Evolutionary conservation across 2,888 invertebrate genomes (phyloP).

Genomic region (Eulithis prunata): DNA sequence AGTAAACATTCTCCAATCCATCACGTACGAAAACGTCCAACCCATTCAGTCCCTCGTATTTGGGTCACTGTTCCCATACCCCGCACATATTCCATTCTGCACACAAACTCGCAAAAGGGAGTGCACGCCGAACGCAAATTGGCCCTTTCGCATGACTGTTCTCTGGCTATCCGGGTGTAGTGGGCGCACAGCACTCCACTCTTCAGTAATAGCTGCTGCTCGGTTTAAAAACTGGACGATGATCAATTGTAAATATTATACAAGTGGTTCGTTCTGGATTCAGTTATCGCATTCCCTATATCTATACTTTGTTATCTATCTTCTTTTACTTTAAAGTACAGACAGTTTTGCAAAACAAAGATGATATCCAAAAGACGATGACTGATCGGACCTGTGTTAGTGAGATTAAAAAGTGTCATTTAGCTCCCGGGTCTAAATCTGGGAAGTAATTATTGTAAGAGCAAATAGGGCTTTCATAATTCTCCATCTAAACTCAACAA

Average conservation of each 20-base stretch:
- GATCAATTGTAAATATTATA: too few species aligned
- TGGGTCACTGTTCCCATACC: conserved; percentile 25
- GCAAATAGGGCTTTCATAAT: conserved; percentile 5
- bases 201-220: conserved; percentile 1
- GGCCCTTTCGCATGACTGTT: conserved; percentile 27
- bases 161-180: conserved; percentile 19
- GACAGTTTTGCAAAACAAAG: too few species aligned
- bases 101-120: conserved; percentile 21
- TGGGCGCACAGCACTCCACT: conserved; percentile 2
- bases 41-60: conserved; percentile 33
- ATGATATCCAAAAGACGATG: too few species aligned
- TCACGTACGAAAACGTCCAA: conserved; percentile 32
- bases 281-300: too few species aligned
- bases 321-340: too few species aligned
- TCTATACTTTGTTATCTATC: too few species aligned
- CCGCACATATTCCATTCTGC: conserved; percentile 21
- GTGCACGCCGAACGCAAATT: conserved; percentile 27
- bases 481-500: conserved; percentile 15
- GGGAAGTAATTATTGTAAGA: background rate
- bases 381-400: too few species aligned
- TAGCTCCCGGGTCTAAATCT: too few species aligned
- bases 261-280: too few species aligned
- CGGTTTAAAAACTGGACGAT: background rate
- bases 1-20: conserved; percentile 25
- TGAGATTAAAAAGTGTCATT: too few species aligned